Conservation (phyloP, 2,888 invertebrate species). For the Furcula furcula region DNA sequence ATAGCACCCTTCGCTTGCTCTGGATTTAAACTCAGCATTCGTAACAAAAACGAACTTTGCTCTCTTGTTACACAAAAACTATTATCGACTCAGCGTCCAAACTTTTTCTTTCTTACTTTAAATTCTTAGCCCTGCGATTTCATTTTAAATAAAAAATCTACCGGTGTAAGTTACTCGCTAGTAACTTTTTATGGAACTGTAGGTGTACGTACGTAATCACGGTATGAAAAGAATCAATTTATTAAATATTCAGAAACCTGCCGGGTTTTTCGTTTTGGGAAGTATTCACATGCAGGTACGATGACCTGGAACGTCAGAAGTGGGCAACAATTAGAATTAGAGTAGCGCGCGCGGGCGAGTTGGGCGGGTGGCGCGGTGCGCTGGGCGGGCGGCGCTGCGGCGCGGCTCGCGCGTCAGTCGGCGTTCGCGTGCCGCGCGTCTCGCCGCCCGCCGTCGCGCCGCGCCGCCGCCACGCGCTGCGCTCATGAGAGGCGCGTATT, state of each 20-base stretch:
- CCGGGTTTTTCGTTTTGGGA: slow-evolving; percentile 48
- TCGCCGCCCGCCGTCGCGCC: slow-evolving; percentile 38
- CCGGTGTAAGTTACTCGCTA: slow-evolving; percentile 41
- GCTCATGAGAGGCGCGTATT: slow-evolving; percentile 53
- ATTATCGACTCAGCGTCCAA: not conserved
- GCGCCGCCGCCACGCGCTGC: slow-evolving; percentile 35
- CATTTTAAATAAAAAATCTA: slow-evolving; percentile 47
- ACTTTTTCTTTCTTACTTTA: slow-evolving; percentile 27
- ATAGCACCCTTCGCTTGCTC: no score
- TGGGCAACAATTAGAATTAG: slow-evolving; percentile 73
- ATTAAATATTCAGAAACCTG: slow-evolving; percentile 66
- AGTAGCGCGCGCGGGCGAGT: slow-evolving; percentile 49
- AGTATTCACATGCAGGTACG: slow-evolving; percentile 67
- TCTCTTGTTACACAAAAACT: slow-evolving; percentile 6
- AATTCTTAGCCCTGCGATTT: slow-evolving; percentile 31
- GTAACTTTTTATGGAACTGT: slow-evolving; percentile 63
- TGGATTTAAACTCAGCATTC: no score
- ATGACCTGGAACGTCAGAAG: slow-evolving; percentile 72
- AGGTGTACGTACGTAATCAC: slow-evolving; percentile 43
- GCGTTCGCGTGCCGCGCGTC: slow-evolving; percentile 43
- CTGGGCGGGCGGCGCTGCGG: slow-evolving; percentile 30
- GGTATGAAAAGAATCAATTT: slow-evolving; percentile 51
- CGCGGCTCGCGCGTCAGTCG: slow-evolving; percentile 47
- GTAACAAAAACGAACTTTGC: not conserved
- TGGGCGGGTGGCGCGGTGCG: slow-evolving; percentile 24